These are phyloP conservation scores for Toxotes jaculatrix DNA, from an alignment of 2,113 vertebrate genomes.

Conservation along the genomic window DNA sequence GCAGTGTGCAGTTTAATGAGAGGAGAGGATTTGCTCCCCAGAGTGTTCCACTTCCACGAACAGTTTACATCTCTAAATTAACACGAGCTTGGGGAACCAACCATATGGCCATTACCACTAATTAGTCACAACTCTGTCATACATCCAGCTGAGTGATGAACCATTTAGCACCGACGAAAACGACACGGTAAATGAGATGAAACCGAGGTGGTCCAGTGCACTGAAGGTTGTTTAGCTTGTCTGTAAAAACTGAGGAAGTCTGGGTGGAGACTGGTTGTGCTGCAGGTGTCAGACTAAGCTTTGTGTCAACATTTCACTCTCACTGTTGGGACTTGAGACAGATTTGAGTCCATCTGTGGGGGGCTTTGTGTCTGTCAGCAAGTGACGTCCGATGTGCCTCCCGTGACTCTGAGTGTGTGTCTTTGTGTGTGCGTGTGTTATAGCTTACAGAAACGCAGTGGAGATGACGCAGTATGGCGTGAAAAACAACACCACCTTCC, in stretches of 20 bases:
- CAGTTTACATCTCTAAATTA: slow-evolving; percentile 57
- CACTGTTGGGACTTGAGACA: slow-evolving; percentile 45
- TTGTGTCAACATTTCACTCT: slow-evolving; percentile 60
- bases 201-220: neutral
- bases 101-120: slow-evolving; percentile 71
- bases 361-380: slow-evolving; percentile 57
- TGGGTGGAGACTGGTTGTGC: slow-evolving; percentile 19
- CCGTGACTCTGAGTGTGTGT: slow-evolving; percentile 41
- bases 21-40: slow-evolving; percentile 35
- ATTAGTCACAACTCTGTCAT: slow-evolving; percentile 68
- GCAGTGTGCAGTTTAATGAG: slow-evolving; percentile 40
- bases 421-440: neutral
- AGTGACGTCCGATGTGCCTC: slow-evolving; percentile 56
- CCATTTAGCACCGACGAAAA: slow-evolving; percentile 42
- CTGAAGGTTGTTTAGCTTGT: slow-evolving; percentile 10
- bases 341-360: slow-evolving; percentile 70
- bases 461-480: slow-evolving; percentile 96
- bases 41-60: slow-evolving; percentile 31
- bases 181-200: slow-evolving; percentile 19
- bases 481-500: slow-evolving; percentile 97
- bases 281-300: slow-evolving; percentile 52
- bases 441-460: slow-evolving; percentile 95
- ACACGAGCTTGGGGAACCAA: slow-evolving; percentile 43
- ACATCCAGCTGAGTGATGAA: slow-evolving; percentile 58
- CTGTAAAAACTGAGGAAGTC: slow-evolving; percentile 10